These are phyloP conservation scores for Gasteruption jaculator DNA, from an alignment of 2,888 invertebrate species.

Conservation along the genomic window DNA sequence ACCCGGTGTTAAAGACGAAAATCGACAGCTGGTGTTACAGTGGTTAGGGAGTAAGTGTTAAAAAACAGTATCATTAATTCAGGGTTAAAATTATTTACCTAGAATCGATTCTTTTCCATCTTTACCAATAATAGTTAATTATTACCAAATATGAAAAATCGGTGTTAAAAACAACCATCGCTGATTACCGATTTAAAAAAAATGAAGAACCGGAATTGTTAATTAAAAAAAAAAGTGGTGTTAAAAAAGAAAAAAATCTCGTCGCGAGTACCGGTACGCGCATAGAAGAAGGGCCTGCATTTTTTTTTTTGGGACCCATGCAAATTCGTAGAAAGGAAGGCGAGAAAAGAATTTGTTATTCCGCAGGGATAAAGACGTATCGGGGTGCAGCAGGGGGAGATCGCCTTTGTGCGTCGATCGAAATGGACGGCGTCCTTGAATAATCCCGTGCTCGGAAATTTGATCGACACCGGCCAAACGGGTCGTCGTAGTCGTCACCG, in stretches of 20 bases:
- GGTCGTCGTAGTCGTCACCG: constrained; percentile 28
- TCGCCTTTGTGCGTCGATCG: constrained; percentile 17
- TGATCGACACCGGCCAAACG: constrained; percentile 50
- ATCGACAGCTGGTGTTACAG: too few relatives aligned
- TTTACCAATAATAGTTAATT: too few relatives aligned
- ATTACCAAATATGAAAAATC: too few relatives aligned
- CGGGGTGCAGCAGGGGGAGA: constrained; percentile 6
- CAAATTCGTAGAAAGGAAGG: constrained; percentile 4
- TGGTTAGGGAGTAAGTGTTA: too few relatives aligned
- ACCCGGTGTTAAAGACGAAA: too few relatives aligned
- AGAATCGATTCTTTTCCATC: too few relatives aligned
- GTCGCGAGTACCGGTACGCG: constrained; percentile 10
- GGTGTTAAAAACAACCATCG: too few relatives aligned
- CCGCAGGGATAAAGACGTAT: constrained; percentile 3
- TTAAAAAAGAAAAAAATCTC: constrained; percentile 9
- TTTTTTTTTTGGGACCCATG: constrained; percentile 5
- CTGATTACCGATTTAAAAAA: too few relatives aligned
- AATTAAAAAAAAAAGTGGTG: too few relatives aligned
- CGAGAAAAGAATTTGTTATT: neutral
- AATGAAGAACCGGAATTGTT: too few relatives aligned
- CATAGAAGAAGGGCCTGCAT: constrained; percentile 10
- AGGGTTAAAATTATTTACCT: too few relatives aligned
- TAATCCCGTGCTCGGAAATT: constrained; percentile 45
- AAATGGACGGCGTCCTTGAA: constrained; percentile 38
- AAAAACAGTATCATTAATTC: too few relatives aligned